Evolutionary conservation across 2,888 invertebrate species (phyloP).

Genomic region (Epirrhoe tristata): DNA sequence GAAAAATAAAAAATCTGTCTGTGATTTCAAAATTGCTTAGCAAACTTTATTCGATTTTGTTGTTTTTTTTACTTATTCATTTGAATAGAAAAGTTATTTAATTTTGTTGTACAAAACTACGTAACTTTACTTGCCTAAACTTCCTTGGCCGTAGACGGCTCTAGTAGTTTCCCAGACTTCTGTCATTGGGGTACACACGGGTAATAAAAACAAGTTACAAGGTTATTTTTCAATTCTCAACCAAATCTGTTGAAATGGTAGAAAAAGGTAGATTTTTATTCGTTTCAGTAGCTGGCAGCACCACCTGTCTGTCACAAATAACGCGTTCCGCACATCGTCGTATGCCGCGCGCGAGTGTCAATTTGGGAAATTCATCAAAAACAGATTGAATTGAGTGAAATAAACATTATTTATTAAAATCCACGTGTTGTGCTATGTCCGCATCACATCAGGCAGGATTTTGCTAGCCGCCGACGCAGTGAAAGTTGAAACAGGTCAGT

Average conservation of each 20-base stretch:
- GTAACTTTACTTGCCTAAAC: too few species aligned
- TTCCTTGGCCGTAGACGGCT: too few species aligned
- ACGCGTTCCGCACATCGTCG: slow-evolving; percentile 38
- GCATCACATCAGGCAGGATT: slow-evolving; percentile 65
- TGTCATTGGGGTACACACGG: too few species aligned
- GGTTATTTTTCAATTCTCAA: background rate
- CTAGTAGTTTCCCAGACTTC: too few species aligned
- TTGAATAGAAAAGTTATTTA: too few species aligned
- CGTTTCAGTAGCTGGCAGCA: slow-evolving; percentile 4
- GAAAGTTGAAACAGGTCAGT: slow-evolving; percentile 69
- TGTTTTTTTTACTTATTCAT: too few species aligned
- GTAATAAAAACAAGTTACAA: background rate
- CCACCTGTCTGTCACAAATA: slow-evolving; percentile 29
- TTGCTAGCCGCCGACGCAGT: slow-evolving; percentile 51
- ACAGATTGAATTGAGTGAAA: slow-evolving; percentile 72
- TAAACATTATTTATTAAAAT: slow-evolving; percentile 66
- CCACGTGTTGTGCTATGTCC: slow-evolving; percentile 64
- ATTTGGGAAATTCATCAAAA: slow-evolving; percentile 55
- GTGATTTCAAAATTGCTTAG: too few species aligned
- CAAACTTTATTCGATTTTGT: too few species aligned
- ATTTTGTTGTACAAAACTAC: too few species aligned
- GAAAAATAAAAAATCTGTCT: too few species aligned
- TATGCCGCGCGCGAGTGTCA: slow-evolving; percentile 66
- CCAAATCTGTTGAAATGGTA: background rate
- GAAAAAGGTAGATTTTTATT: background rate